Percentiles rank a stretch among this genome's conserved stretches.
Conservation (phyloP, 1,140 invertebrate genomes). For the Mya arenaria region DNA sequence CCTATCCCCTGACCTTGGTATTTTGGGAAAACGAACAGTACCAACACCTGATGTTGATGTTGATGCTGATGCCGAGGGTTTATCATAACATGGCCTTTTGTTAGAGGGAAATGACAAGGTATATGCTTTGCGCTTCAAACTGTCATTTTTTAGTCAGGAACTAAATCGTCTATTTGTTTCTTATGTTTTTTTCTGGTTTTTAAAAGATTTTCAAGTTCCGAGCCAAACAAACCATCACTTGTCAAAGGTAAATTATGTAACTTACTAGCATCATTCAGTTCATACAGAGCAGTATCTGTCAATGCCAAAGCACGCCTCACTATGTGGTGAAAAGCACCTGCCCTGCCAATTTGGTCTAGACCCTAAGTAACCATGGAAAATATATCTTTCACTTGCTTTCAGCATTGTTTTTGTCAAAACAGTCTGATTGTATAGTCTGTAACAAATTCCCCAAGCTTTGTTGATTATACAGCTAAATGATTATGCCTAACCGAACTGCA, state of each 20-base stretch:
- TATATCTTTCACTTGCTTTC: background rate
- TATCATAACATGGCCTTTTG: background rate
- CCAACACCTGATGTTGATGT: background rate
- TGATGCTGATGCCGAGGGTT: background rate
- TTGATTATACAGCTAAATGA: no score
- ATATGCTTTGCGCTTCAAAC: background rate
- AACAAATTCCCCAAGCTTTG: no score
- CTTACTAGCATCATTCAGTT: background rate
- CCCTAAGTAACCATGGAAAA: background rate
- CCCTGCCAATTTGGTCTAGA: conserved; percentile 6
- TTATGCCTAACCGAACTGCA: no score
- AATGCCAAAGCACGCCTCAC: background rate
- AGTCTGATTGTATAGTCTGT: no score
- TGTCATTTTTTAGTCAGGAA: background rate
- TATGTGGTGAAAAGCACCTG: background rate
- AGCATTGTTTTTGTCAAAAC: background rate
- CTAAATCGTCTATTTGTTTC: background rate
- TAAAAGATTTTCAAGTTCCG: background rate
- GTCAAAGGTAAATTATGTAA: background rate
- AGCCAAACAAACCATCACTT: background rate
- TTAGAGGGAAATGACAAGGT: background rate
- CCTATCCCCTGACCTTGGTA: background rate
- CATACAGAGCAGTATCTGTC: background rate
- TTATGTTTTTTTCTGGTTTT: background rate
- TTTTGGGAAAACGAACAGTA: conserved; percentile 36